Evolutionary conservation across 2,888 invertebrate genomes (phyloP), one percentile per base, ranked within the genome.

Genomic region (Ennomos erosarius): DNA sequence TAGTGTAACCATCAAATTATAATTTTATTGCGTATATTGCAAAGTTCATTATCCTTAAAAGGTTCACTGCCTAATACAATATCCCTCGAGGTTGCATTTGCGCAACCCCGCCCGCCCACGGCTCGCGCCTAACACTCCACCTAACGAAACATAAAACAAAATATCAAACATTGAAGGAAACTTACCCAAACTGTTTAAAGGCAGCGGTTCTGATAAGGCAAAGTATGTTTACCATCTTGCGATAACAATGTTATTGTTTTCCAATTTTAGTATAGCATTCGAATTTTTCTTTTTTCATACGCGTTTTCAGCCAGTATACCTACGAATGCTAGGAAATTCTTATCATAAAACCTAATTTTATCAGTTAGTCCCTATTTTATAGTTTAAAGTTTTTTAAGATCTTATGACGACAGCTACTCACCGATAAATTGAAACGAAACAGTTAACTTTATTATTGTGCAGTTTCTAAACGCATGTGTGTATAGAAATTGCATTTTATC

Each of bases 61-160:
- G 62, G 63, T 73, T 64, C 62, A 63, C 63, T 69, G 65, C 36
- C 65, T 59, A 57, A 10, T 26, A 26, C 26, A 26, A 6, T 16
- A 43, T 62, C 67, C 75, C 70, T 76, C 75, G 76, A 64, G 65
- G 59, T 48, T 54, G 47, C 45, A 59, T 56, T 79, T 81, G 73
- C 76, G 72, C 71, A 74, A 82, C 67, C 68, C 63, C 74, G 70
- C 71, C 75, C 76, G 71, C 81, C 74, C 74, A 76, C 80, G 39
- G 40, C 39, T 26, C 37, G 45, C 39, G 34, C 50, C 47, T 42
- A 36, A 33, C 26, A 37, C 3, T 40, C 36, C 12, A 16, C 38
- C 26, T n/a, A n/a, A n/a, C 9, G 8, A 8, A 26, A n/a, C 10
- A 33, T 33, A 40, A 9, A 35, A 40, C 12, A 36, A 13, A 16